Conservation (phyloP, 2,888 invertebrate species). For the Coecobrya sp. region DNA sequence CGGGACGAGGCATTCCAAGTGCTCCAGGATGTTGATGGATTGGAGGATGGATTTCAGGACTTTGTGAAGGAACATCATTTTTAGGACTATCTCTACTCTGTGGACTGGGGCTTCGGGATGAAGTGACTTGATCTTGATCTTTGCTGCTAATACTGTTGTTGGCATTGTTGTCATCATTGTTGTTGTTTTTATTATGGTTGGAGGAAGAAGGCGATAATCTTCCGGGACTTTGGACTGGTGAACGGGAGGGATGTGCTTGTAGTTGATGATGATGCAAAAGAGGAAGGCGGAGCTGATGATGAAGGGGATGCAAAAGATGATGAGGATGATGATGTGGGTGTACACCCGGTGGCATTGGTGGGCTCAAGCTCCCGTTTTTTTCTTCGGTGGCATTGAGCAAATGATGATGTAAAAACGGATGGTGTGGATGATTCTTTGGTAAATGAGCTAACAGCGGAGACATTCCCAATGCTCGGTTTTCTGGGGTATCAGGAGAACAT, state of each 20-base stretch:
- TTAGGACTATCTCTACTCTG: conserved; percentile 66
- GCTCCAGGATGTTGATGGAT: conserved; percentile 8
- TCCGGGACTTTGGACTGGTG: conserved; percentile 78
- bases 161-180: conserved; percentile 70
- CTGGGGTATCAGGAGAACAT: conserved; percentile 78
- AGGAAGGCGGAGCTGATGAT: conserved; percentile 62
- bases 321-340: conserved; percentile 72
- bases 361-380: conserved; percentile 67
- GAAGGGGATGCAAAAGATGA: conserved; percentile 59
- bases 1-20: conserved; percentile 25
- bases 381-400: conserved; percentile 68
- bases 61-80: conserved; percentile 44
- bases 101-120: conserved; percentile 74
- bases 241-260: conserved; percentile 74
- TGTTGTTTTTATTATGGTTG: conserved; percentile 65
- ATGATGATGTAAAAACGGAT: conserved; percentile 64
- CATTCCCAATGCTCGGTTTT: conserved; percentile 65
- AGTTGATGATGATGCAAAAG: conserved; percentile 58
- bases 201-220: conserved; percentile 70
- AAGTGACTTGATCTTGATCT: conserved; percentile 68
- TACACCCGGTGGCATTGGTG: conserved; percentile 55
- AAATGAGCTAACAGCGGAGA: conserved; percentile 70
- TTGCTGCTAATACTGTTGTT: conserved; percentile 77
- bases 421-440: conserved; percentile 72
- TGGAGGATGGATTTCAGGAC: conserved; percentile 64